Base-by-base conservation (phyloP, 2,797 vertebrate species). In the Neoniphon sammara region DNA sequence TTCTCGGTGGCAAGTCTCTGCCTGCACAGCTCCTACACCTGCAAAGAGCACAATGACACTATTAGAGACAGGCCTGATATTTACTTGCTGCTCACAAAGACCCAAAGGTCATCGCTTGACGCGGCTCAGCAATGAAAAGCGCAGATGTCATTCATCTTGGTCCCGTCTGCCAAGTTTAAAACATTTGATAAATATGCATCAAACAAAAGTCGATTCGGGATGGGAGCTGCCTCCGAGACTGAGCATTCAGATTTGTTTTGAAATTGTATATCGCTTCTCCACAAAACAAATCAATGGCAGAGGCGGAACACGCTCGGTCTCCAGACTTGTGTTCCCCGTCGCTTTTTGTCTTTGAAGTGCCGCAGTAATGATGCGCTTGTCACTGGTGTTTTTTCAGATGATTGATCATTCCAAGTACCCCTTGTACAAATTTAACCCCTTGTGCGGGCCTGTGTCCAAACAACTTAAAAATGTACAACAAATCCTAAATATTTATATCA, bases 251-350 rank as follows among this genome's bases (percentile, higher is more conserved):
- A 74, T 85, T 44, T 70, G 30, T 68, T 81, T 79, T 67, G 31
- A 75, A 70, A 68, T 79, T 3, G 25, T 57, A n/a, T 14, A n/a
- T 10, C 21, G 66, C 64, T 69, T 75, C 58, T 50, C 70, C 59
- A 77, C 59, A 66, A 81, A 84, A 71, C 75, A 85, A 83, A 88
- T 78, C 71, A 46, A 73, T 64, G 20, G 55, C 70, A 42, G 75
- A 4, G 59, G 53, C 52, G 52, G 70, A 57, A 75, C 30, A 2
- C 47, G 63, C 73, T 65, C 1, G 8, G 54, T 31, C 23, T 56
- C 5, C 72, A 31, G 44, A 70, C 52, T 9, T 3, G 27, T 44
- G 30, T 8, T 62, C 34, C 34, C 60, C 1, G 25, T 20, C 15
- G 44, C 23, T 1, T 49, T 31, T 59, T 5, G 3, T 31, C 53